Conservation (phyloP, 2,797 vertebrate genomes). For the Spea hammondii region DNA sequence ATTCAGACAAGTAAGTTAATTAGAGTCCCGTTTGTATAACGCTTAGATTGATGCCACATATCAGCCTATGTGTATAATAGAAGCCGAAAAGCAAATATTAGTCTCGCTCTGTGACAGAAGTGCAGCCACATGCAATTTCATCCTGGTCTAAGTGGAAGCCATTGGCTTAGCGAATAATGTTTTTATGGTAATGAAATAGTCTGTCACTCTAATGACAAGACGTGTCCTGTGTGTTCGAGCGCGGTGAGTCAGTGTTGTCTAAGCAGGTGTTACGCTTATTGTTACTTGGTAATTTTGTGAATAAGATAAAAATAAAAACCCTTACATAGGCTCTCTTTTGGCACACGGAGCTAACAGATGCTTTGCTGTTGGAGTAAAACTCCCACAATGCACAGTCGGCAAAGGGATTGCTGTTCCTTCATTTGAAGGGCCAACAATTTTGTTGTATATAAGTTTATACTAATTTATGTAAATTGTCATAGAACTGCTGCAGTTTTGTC, state of each 20-base stretch:
- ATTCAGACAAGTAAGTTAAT: background rate
- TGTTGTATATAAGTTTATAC: no score
- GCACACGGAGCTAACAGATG: no score
- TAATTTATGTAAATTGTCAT: no score
- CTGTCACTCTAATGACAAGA: constrained; percentile 16
- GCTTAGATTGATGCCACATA: background rate
- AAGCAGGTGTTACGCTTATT: background rate
- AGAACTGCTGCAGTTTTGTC: no score
- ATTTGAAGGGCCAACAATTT: no score
- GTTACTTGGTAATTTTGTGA: background rate
- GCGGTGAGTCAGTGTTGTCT: background rate
- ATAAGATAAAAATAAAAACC: background rate
- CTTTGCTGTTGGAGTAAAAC: no score
- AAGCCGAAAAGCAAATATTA: constrained; percentile 3
- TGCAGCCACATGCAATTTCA: constrained; percentile 22
- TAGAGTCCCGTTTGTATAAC: background rate
- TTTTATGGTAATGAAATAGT: constrained; percentile 31
- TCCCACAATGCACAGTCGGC: no score
- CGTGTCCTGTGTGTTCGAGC: constrained; percentile 6
- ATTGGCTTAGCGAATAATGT: constrained; percentile 28
- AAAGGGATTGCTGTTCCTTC: no score
- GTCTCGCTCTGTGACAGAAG: background rate
- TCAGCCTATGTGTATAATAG: background rate
- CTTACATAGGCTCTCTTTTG: no score
- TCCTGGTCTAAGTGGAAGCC: constrained; percentile 31